Percentiles rank a stretch among this genome's conserved stretches.
Evolutionary conservation across 2,797 vertebrate genomes (phyloP).

Genomic region (Gallinago stenura): DNA sequence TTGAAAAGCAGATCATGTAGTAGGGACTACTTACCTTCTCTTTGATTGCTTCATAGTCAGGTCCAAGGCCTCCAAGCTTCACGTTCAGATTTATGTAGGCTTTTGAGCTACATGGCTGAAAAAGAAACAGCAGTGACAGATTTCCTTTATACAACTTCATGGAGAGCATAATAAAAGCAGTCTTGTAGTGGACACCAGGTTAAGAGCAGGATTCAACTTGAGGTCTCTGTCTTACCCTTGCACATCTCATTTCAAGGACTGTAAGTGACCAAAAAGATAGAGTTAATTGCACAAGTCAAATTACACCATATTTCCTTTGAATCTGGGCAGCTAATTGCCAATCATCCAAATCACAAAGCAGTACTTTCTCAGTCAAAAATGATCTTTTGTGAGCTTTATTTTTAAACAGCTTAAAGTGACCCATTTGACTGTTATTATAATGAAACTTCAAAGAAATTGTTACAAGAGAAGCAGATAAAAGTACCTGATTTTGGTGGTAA

Average conservation of each 20-base stretch:
- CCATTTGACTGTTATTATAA: not conserved
- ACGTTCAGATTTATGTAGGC: slow-evolving; percentile 79
- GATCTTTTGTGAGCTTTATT: not conserved
- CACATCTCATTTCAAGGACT: not conserved
- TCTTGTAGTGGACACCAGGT: not conserved
- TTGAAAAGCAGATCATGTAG: not conserved
- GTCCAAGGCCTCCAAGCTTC: slow-evolving; percentile 87
- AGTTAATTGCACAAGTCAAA: not conserved
- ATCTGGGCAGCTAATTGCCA: not conserved
- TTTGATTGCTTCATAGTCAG: slow-evolving; percentile 81
- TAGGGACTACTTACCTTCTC: slow-evolving; percentile 83
- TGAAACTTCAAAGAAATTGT: not conserved
- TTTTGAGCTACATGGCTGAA: slow-evolving; percentile 79
- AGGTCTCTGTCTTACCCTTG: not conserved
- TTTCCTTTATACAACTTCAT: not conserved
- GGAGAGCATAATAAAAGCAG: not conserved
- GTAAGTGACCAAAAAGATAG: not conserved
- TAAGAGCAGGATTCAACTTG: not conserved
- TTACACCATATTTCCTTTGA: not conserved
- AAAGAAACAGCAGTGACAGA: slow-evolving; percentile 38
- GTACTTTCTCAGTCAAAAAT: not conserved
- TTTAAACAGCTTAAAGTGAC: not conserved
- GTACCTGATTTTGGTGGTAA: not conserved
- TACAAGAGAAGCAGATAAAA: not conserved
- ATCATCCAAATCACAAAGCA: not conserved